Conservation (phyloP, 92 coral and sea anemone species). For the Palythoa caribaeorum region DNA sequence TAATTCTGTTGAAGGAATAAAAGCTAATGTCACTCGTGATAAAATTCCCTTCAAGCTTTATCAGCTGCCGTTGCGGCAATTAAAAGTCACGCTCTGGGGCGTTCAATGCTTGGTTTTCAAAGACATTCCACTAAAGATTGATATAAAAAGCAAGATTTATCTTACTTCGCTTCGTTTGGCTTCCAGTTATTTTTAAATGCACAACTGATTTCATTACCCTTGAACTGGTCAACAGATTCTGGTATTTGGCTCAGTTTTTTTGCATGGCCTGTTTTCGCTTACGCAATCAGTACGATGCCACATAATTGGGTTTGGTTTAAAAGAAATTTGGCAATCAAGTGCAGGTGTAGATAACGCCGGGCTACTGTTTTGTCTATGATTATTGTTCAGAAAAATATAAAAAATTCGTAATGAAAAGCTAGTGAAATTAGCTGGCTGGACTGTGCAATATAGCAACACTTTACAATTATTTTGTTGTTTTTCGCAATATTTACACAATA, state of each 20-base stretch:
- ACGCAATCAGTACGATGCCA: background rate
- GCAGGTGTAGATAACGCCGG: no score
- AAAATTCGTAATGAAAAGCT: no score
- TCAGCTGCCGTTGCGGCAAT: background rate
- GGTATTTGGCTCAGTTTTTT: background rate
- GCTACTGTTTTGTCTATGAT: no score
- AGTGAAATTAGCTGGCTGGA: no score
- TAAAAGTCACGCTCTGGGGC: background rate
- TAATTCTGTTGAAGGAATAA: slow-evolving; percentile 17
- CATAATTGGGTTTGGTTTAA: background rate
- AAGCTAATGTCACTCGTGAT: slow-evolving; percentile 2
- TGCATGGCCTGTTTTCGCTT: background rate
- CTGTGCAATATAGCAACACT: no score
- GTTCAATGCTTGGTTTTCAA: background rate
- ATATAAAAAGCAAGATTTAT: background rate
- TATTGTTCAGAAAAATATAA: no score
- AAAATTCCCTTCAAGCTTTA: background rate
- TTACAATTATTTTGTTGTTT: no score
- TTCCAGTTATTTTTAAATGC: background rate
- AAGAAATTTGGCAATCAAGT: no score
- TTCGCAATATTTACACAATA: background rate
- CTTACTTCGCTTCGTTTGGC: slow-evolving; percentile 4
- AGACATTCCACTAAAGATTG: background rate
- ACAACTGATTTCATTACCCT: background rate
- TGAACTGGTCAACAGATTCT: background rate